phyloP scores from a whole-genome alignment of 2,113 vertebrate species.

The Melanocharis versteri region DNA sequence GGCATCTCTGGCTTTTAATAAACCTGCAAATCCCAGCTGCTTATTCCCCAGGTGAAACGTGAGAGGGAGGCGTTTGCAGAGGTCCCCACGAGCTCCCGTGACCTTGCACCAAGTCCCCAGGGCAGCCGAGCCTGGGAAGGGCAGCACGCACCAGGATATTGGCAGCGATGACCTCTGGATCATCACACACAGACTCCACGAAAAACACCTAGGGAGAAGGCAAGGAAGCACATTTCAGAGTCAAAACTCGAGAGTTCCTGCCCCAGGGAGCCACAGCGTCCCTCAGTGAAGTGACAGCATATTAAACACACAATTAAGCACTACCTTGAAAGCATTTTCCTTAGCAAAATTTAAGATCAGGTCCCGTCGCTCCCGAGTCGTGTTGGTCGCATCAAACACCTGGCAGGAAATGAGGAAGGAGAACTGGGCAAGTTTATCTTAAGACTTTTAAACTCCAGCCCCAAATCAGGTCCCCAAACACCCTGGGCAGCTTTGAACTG shows the following conservation, averaged over 20 bases:
- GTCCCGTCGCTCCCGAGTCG: constrained; percentile 92
- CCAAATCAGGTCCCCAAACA: background rate
- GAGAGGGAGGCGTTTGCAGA: background rate
- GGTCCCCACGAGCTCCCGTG: background rate
- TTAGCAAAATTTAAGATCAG: constrained; percentile 89
- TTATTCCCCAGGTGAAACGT: background rate
- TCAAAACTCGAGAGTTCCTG: rapidly evolving
- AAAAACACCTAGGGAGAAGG: constrained; percentile 86
- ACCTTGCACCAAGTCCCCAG: background rate
- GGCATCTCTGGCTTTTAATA: background rate
- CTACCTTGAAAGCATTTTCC: constrained; percentile 90
- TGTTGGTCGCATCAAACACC: constrained; percentile 99
- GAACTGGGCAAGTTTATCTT: background rate
- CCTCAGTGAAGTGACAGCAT: rapidly evolving
- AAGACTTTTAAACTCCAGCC: background rate
- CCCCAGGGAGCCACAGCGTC: rapidly evolving
- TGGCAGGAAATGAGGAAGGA: background rate
- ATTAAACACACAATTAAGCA: background rate
- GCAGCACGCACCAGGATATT: constrained; percentile 88
- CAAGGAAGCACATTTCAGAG: background rate
- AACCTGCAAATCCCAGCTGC: background rate
- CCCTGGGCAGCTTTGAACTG: background rate
- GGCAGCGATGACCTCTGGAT: constrained; percentile 95
- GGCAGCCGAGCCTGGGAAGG: background rate
- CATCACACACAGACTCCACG: constrained; percentile 95